phyloP scores from a whole-genome alignment of 2,797 vertebrate genomes.

The Gastrophryne carolinensis region DNA sequence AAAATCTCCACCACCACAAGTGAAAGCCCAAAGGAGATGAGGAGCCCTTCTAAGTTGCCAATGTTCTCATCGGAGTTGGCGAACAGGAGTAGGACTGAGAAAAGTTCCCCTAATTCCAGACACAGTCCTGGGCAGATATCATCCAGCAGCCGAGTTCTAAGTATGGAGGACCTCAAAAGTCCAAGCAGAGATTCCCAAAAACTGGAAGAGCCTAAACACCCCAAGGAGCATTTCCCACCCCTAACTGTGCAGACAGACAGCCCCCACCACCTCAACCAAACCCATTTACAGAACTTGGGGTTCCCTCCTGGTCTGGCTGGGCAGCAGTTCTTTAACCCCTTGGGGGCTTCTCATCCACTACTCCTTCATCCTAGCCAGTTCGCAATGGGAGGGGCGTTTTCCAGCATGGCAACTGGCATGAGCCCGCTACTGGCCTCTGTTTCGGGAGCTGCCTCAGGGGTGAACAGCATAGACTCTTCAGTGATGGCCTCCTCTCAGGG shows the following conservation, averaged over 20 bases:
- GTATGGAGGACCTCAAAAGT: slow-evolving; percentile 75
- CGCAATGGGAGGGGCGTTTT: slow-evolving; percentile 93
- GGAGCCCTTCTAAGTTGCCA: slow-evolving; percentile 70
- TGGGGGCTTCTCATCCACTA: slow-evolving; percentile 86
- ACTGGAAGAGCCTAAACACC: slow-evolving; percentile 78
- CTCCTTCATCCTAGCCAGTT: slow-evolving; percentile 94
- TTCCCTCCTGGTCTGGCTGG: slow-evolving; percentile 86
- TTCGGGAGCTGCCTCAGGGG: slow-evolving; percentile 80
- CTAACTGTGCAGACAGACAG: slow-evolving; percentile 88
- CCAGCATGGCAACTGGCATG: slow-evolving; percentile 91
- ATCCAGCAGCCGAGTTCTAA: slow-evolving; percentile 76
- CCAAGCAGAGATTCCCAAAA: slow-evolving; percentile 74
- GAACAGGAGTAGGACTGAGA: slow-evolving; percentile 73
- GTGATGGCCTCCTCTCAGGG: slow-evolving; percentile 85
- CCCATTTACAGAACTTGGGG: slow-evolving; percentile 86
- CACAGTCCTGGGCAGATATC: slow-evolving; percentile 90
- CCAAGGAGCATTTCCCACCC: slow-evolving; percentile 85
- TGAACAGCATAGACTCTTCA: slow-evolving; percentile 81
- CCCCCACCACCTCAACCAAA: slow-evolving; percentile 76
- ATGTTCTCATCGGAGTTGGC: slow-evolving; percentile 65
- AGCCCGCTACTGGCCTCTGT: slow-evolving; percentile 88
- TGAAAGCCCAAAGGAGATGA: slow-evolving; percentile 76
- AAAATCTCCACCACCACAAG: slow-evolving; percentile 87
- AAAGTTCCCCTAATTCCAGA: slow-evolving; percentile 83
- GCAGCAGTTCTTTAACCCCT: slow-evolving; percentile 92